phyloP scores from a whole-genome alignment of 2,888 invertebrate species.

The Keiferia lycopersicella region DNA sequence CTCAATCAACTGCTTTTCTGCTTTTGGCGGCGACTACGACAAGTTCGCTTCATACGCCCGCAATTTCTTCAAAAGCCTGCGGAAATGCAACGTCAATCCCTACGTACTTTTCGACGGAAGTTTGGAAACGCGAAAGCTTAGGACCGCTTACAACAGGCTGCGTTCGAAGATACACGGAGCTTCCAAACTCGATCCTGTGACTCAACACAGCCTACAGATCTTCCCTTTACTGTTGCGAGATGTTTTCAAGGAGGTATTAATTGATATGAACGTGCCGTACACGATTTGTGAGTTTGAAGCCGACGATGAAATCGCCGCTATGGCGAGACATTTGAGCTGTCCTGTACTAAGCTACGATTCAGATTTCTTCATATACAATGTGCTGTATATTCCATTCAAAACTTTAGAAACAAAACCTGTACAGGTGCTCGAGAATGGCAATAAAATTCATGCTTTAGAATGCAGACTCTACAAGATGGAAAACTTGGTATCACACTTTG shows the following conservation, averaged over 20 bases:
- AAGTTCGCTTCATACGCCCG: slow-evolving; percentile 84
- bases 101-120: slow-evolving; percentile 92
- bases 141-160: slow-evolving; percentile 82
- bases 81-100: slow-evolving; percentile 86
- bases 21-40: slow-evolving; percentile 94
- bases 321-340: slow-evolving; percentile 89
- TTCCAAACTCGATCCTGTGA: slow-evolving; percentile 77
- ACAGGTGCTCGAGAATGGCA: slow-evolving; percentile 48
- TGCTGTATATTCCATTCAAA: slow-evolving; percentile 89
- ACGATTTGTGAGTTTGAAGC: slow-evolving; percentile 93
- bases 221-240: slow-evolving; percentile 89
- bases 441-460: slow-evolving; percentile 69
- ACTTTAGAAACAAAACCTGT: slow-evolving; percentile 81
- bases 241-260: slow-evolving; percentile 86
- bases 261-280: slow-evolving; percentile 83
- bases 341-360: slow-evolving; percentile 96
- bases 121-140: slow-evolving; percentile 86
- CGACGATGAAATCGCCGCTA: slow-evolving; percentile 91
- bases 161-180: slow-evolving; percentile 82
- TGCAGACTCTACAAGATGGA: slow-evolving; percentile 89
- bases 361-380: slow-evolving; percentile 95
- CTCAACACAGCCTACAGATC: slow-evolving; percentile 79
- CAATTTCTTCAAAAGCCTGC: slow-evolving; percentile 86
- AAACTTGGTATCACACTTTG: slow-evolving; percentile 84
- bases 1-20: slow-evolving; percentile 82